Evolutionary conservation across 2,797 vertebrate species (phyloP).

Genomic region (Muraenolepis orangiensis): DNA sequence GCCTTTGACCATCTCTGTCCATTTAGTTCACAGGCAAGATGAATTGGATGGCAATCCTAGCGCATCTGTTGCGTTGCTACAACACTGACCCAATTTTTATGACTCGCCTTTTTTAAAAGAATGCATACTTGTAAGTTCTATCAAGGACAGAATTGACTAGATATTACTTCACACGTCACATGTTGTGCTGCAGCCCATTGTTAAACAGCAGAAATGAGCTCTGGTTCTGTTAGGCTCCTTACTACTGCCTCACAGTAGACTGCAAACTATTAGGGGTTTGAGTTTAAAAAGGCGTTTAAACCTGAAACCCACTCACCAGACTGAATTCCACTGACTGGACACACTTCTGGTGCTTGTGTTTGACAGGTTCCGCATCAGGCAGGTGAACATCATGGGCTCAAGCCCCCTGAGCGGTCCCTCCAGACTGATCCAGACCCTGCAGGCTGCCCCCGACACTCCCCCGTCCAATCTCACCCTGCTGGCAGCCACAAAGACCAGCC

Average conservation of each 20-base stretch:
- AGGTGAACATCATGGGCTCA: constrained; percentile 87
- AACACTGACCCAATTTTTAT: background rate
- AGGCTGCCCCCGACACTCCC: constrained; percentile 84
- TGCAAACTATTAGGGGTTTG: background rate
- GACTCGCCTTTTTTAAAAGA: background rate
- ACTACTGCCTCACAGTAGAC: too few species aligned
- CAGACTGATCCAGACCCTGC: constrained; percentile 88
- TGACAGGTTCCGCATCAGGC: constrained; percentile 87
- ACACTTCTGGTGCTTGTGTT: constrained; percentile 8
- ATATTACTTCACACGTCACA: too few species aligned
- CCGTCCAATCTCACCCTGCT: constrained; percentile 83
- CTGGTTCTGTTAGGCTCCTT: too few species aligned
- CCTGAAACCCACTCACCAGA: background rate
- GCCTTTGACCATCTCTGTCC: background rate
- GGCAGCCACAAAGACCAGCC: constrained; percentile 87
- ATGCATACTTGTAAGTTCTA: background rate
- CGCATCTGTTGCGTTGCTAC: background rate
- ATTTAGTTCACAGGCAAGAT: background rate
- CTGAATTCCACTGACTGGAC: background rate
- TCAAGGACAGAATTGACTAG: background rate
- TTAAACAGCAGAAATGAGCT: too few species aligned
- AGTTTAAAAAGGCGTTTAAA: too few species aligned
- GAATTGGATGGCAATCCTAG: background rate
- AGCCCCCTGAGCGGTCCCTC: constrained; percentile 84
- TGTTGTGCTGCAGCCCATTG: too few species aligned